Base-by-base conservation (phyloP, 2,113 vertebrate genomes). In the Clupea harengus region DNA sequence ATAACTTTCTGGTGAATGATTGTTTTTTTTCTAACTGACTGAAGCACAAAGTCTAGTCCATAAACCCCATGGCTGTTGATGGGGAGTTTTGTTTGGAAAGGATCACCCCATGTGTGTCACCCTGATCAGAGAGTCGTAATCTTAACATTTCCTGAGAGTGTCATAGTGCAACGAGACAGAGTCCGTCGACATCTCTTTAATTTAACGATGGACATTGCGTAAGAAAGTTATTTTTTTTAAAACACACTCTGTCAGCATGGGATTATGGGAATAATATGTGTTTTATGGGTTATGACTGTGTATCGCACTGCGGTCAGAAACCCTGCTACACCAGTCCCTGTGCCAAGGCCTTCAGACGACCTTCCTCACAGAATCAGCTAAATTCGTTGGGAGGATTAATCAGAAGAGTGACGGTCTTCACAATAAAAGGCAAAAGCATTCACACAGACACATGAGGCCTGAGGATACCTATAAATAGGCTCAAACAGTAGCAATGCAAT, bases 81-180 rank as follows among this genome's bases (percentile, higher is more conserved):
- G 82, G 64, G 81, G 39, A 39, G 54, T 80, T 80, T 87, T 82
- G 80, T 87, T 83, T 84, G 87, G 84, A 54, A 18, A 15, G 2
- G 15, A 87, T 88, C 88, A 86, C 82, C 75, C 84, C 83, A 84
- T 87, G 88, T 88, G 89, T 89, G 89, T 88, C 89, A 89, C 89
- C 85, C 88, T 84, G 82, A 90, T 90, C 88, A 91, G 86, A 64
- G 4, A 72, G 7, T 72, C 28, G 9, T 28, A 72, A 72, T 72
- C 64, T 72, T 5, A 54, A 54, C 52, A 20, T 13, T 54, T 54
- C 52, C 17, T 54, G 52, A 54, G 52, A 54, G 52, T 54, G 4
- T 20, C 52, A 54, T 54, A 54, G 52, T 15, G 13, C 52, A 54
- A 5, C 17, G 52, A 18, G 52, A 54, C 15, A 54, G 17, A 54